Percentiles rank a stretch among this genome's conserved stretches.
Conservation (phyloP, 2,113 vertebrate species). For the Laticauda laticaudata region DNA sequence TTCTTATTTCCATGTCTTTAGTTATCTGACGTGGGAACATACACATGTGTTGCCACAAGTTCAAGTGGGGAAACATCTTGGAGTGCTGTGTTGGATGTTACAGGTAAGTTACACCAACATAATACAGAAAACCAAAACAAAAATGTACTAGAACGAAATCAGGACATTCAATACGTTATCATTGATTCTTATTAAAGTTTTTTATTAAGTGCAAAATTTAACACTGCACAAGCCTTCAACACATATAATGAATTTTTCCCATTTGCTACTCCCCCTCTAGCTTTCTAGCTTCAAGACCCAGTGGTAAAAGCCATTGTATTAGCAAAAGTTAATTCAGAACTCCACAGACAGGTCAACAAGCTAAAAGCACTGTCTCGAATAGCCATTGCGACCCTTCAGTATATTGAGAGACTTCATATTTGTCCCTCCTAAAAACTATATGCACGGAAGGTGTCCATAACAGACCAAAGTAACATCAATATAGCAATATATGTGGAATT, state of each 20-base stretch:
- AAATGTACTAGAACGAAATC: background rate
- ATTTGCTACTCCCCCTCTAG: background rate
- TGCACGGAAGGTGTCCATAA: background rate
- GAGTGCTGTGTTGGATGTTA: conserved; percentile 95
- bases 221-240: background rate
- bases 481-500: background rate
- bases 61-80: conserved; percentile 97
- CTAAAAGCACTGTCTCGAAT: background rate
- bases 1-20: conserved; percentile 51
- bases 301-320: background rate
- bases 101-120: conserved; percentile 68
- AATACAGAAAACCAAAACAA: background rate
- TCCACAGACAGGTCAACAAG: background rate
- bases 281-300: background rate
- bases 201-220: background rate
- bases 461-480: background rate
- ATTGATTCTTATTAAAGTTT: background rate
- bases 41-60: conserved; percentile 96
- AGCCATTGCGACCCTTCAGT: background rate
- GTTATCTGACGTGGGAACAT: conserved; percentile 91
- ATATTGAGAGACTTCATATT: background rate
- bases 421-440: background rate
- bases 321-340: background rate
- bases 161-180: background rate
- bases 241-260: background rate